Evolutionary conservation across 2,888 invertebrate species (phyloP).

Genomic region (Amphipoea oculea): DNA sequence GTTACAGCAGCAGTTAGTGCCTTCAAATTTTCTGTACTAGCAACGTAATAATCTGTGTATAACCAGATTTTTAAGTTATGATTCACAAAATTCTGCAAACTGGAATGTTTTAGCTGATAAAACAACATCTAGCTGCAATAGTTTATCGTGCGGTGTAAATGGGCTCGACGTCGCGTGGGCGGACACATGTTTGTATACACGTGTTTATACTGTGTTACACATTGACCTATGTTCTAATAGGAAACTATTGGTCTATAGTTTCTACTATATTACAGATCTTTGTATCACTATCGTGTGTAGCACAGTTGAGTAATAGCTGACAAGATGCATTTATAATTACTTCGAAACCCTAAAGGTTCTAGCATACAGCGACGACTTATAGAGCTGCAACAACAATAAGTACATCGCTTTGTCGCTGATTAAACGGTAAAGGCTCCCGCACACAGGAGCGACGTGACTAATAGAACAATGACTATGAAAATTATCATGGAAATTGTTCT

Average conservation of each 20-base stretch:
- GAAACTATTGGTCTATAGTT: slow-evolving; percentile 20
- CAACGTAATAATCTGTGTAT: slow-evolving; percentile 12
- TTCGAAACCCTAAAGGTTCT: neutral
- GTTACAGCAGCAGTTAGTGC: neutral
- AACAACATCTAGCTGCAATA: slow-evolving; percentile 41
- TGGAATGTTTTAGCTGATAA: slow-evolving; percentile 31
- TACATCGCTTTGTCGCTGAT: too few species aligned
- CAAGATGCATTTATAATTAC: too few species aligned
- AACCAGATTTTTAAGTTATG: slow-evolving; percentile 11
- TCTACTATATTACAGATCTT: slow-evolving; percentile 12
- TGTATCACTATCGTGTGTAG: neutral
- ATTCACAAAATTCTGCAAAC: slow-evolving; percentile 34
- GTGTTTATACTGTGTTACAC: slow-evolving; percentile 24
- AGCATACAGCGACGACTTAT: neutral
- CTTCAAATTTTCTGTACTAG: neutral
- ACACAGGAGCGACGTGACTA: too few species aligned
- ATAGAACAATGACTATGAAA: too few species aligned
- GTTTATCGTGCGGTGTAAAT: slow-evolving; percentile 49
- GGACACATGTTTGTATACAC: slow-evolving; percentile 40
- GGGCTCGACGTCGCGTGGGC: slow-evolving; percentile 41
- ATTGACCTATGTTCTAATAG: slow-evolving; percentile 37
- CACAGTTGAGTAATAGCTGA: neutral
- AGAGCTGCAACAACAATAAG: too few species aligned
- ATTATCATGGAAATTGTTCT: too few species aligned
- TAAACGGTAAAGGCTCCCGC: too few species aligned